These are phyloP conservation scores for Papilio helenus DNA, from an alignment of 1,140 invertebrate genomes.

Conservation along the genomic window DNA sequence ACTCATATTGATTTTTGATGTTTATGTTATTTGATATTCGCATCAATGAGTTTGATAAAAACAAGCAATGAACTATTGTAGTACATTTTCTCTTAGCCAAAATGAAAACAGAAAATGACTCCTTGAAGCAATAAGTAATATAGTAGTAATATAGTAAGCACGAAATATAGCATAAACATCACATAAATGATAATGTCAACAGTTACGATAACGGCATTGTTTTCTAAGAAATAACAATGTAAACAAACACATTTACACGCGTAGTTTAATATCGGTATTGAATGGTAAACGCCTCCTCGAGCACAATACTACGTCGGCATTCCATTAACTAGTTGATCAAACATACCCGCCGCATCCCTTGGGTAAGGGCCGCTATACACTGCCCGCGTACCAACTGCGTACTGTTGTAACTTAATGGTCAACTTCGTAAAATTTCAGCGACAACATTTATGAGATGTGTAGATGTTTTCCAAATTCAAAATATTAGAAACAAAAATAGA, in stretches of 20 bases:
- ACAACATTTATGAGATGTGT: neutral
- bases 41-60: too few species aligned
- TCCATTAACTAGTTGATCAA: conserved; percentile 79
- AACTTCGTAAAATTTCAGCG: neutral
- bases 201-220: conserved; percentile 43
- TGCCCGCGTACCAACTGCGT: neutral
- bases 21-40: too few species aligned
- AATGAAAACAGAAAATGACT: neutral
- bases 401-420: conserved; percentile 23
- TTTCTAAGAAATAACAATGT: conserved; percentile 51
- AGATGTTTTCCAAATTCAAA: neutral
- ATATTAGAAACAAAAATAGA: too few species aligned
- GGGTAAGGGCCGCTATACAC: conserved; percentile 48
- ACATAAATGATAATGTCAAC: conserved; percentile 34
- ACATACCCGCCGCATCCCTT: conserved; percentile 67
- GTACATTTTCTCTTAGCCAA: too few species aligned
- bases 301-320: conserved; percentile 76
- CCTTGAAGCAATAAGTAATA: neutral
- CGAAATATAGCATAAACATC: neutral
- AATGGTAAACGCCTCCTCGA: conserved; percentile 72
- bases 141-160: neutral
- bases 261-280: conserved; percentile 73
- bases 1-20: too few species aligned
- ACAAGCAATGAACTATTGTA: too few species aligned
- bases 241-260: conserved; percentile 49